phyloP scores from a whole-genome alignment of 2,797 vertebrate genomes.

The Antennarius maculatus region DNA sequence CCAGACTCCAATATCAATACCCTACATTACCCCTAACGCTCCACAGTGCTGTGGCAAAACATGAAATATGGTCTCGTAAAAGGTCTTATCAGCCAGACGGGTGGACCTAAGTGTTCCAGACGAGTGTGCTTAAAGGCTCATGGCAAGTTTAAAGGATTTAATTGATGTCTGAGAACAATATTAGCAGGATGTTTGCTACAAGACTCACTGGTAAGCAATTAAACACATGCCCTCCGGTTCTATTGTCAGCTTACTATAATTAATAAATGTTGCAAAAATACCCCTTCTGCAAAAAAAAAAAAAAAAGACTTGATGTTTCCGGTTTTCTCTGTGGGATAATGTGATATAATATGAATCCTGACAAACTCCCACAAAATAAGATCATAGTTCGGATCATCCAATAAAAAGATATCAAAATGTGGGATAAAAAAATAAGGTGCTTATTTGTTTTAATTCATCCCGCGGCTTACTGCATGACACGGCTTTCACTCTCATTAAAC shows the following conservation, averaged over 20 bases:
- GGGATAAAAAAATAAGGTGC: background rate
- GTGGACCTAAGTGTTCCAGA: constrained; percentile 62
- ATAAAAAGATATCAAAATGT: constrained; percentile 13
- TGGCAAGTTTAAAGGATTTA: constrained; percentile 56
- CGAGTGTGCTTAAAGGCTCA: constrained; percentile 55
- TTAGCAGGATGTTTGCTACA: constrained; percentile 11
- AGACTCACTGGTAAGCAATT: constrained; percentile 34
- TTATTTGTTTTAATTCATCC: constrained; percentile 35
- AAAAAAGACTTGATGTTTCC: too few species aligned
- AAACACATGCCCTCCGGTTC: constrained; percentile 15
- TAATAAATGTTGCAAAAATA: constrained; percentile 6
- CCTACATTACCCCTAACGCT: constrained; percentile 55
- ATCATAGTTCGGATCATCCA: constrained; percentile 6
- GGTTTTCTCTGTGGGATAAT: background rate
- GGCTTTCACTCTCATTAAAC: constrained; percentile 42
- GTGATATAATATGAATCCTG: background rate
- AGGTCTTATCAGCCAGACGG: constrained; percentile 63
- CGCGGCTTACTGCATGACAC: constrained; percentile 10
- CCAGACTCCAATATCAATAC: constrained; percentile 62
- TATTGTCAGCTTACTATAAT: background rate
- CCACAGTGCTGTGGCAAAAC: constrained; percentile 54
- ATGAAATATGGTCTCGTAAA: constrained; percentile 67
- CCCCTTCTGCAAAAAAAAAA: background rate
- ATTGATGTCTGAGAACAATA: constrained; percentile 56
- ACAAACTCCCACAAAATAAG: background rate